Conservation (phyloP, 2,113 vertebrate genomes). For the Ammospiza caudacuta region DNA sequence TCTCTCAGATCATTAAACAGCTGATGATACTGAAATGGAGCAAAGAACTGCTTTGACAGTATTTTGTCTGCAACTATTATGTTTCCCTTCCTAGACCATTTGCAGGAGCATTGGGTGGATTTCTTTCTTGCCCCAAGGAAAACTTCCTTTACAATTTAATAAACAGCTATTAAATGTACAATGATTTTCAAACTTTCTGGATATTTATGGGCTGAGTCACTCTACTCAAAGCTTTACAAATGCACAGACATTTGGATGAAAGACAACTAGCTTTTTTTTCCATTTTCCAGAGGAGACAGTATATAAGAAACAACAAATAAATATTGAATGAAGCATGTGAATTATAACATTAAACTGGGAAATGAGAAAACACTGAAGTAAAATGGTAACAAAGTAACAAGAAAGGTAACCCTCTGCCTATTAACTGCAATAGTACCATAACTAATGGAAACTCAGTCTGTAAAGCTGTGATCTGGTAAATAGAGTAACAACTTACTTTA, state of each 20-base stretch:
- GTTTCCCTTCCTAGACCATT: constrained; percentile 20
- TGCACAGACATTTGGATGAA: not conserved
- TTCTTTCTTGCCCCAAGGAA: constrained; percentile 1
- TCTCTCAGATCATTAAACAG: constrained; percentile 59
- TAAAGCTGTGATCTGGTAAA: not conserved
- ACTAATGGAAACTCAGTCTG: not conserved
- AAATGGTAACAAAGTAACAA: not conserved
- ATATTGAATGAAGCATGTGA: not conserved
- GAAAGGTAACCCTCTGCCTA: not conserved
- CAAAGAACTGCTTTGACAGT: constrained; percentile 33
- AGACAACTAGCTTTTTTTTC: not conserved
- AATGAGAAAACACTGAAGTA: not conserved
- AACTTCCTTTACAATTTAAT: constrained; percentile 2
- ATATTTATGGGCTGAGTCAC: not conserved
- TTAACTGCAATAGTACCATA: not conserved
- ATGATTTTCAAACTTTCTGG: not conserved
- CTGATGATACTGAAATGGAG: constrained; percentile 52
- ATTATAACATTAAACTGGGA: not conserved
- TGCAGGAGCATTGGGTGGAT: not conserved
- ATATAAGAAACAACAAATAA: not conserved
- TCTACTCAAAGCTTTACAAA: not conserved
- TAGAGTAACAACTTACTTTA: not conserved
- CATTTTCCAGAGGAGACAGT: not conserved
- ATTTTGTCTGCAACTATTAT: constrained; percentile 34
- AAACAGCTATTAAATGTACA: not conserved